phyloP scores from a whole-genome alignment of 2,888 invertebrate species.

The Amphimallon solstitiale region DNA sequence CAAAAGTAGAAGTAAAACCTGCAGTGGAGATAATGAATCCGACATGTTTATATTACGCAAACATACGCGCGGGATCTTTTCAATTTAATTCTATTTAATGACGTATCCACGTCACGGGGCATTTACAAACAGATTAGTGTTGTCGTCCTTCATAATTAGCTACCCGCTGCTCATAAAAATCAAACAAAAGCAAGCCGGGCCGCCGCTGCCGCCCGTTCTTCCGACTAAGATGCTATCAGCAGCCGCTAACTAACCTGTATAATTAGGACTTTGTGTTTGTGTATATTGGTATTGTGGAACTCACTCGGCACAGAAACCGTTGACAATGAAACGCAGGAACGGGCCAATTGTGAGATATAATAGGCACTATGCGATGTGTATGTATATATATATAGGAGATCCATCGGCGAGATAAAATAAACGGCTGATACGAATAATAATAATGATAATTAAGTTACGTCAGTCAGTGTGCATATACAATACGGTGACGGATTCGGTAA shows the following conservation, averaged over 20 bases:
- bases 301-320: slow-evolving; percentile 18
- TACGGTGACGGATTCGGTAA: slow-evolving; percentile 6
- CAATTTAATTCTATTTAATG: slow-evolving; percentile 20
- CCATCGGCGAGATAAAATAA: slow-evolving; percentile 15
- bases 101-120: slow-evolving; percentile 1
- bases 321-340: slow-evolving; percentile 33
- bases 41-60: too few species aligned
- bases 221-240: slow-evolving; percentile 41
- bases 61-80: too few species aligned
- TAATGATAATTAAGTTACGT: slow-evolving; percentile 29
- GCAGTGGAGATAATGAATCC: too few species aligned
- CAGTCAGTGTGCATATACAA: too few species aligned
- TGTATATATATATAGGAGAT: slow-evolving; percentile 19
- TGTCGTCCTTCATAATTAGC: slow-evolving; percentile 44
- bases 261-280: slow-evolving; percentile 41
- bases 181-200: slow-evolving; percentile 43
- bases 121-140: slow-evolving; percentile 33
- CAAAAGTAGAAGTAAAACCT: too few species aligned
- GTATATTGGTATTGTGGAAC: slow-evolving; percentile 38
- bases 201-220: slow-evolving; percentile 39
- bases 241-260: slow-evolving; percentile 44
- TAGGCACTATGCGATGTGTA: too few species aligned
- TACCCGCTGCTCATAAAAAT: slow-evolving; percentile 48
- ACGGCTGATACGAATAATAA: background rate
- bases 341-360: slow-evolving; percentile 12